phyloP scores from a whole-genome alignment of 2,888 invertebrate genomes.

The Eupithecia exiguata region DNA sequence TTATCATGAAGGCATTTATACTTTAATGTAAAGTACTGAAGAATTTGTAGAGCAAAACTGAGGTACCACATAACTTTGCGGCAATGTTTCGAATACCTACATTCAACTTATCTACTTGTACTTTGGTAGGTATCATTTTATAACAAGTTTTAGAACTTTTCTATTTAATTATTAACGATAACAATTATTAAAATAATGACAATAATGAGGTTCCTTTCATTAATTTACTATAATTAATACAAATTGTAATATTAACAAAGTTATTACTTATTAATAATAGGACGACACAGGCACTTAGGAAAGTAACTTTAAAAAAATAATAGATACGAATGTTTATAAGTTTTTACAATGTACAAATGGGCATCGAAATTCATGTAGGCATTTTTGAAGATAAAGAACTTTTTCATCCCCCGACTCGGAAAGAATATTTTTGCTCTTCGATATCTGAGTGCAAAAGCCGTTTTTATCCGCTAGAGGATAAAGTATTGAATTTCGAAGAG shows the following conservation, averaged over 20 bases:
- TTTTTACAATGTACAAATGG: not conserved
- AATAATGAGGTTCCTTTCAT: not conserved
- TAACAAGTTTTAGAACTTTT: not conserved
- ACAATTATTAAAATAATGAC: not conserved
- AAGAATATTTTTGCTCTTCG: too few species aligned
- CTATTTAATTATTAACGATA: not conserved
- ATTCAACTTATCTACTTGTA: not conserved
- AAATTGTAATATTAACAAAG: not conserved
- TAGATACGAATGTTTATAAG: not conserved
- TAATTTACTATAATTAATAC: not conserved
- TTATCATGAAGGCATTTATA: not conserved
- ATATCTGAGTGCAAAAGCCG: too few species aligned
- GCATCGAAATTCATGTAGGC: not conserved
- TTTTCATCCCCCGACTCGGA: too few species aligned
- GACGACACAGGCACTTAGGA: not conserved
- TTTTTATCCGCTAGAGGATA: too few species aligned
- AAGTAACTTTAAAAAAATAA: too few species aligned
- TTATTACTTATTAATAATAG: not conserved
- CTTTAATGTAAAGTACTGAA: not conserved
- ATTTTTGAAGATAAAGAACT: not conserved
- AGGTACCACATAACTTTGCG: not conserved
- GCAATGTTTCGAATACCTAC: not conserved
- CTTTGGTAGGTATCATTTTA: not conserved
- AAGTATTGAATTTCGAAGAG: too few species aligned
- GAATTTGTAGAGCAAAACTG: not conserved